These are phyloP conservation scores for Morelia viridis DNA, from an alignment of 2,797 vertebrate genomes.

Conservation along the genomic window DNA sequence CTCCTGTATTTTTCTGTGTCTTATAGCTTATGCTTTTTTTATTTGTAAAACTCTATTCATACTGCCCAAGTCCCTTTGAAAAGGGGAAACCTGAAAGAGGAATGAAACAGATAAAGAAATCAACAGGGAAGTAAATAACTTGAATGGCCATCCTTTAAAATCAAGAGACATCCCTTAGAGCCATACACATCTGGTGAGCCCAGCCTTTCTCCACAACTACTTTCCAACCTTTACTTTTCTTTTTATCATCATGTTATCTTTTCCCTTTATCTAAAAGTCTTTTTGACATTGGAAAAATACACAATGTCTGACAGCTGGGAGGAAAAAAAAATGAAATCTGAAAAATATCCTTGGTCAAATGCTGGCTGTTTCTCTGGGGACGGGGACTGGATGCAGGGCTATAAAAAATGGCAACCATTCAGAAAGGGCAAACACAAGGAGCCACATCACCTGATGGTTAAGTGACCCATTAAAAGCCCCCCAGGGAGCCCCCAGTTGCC, in stretches of 20 bases:
- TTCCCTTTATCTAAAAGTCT: slow-evolving; percentile 59
- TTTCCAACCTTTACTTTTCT: slow-evolving; percentile 29
- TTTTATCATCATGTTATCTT: slow-evolving; percentile 62
- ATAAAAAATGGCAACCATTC: slow-evolving; percentile 52
- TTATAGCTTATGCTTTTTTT: not conserved
- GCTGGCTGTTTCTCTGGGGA: slow-evolving; percentile 46
- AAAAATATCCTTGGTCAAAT: slow-evolving; percentile 43
- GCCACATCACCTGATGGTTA: slow-evolving; percentile 48
- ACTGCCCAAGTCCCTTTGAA: not conserved
- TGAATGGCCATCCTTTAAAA: not conserved
- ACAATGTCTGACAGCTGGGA: slow-evolving; percentile 60
- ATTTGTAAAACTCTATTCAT: not conserved
- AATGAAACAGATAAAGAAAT: not conserved
- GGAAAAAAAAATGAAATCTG: slow-evolving; percentile 46
- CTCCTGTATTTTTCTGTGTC: not conserved
- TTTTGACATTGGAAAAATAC: slow-evolving; percentile 62
- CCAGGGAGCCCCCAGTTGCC: slow-evolving; percentile 51
- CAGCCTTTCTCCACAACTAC: slow-evolving; percentile 37
- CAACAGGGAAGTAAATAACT: not conserved
- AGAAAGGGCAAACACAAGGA: slow-evolving; percentile 29
- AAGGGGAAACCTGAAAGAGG: not conserved
- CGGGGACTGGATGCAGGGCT: slow-evolving; percentile 35
- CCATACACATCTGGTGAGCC: not conserved
- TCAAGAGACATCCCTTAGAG: not conserved
- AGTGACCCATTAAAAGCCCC: slow-evolving; percentile 56